Evolutionary conservation across 2,113 vertebrate species (phyloP), one percentile per base, ranked within the genome.

Genomic region (Nipponia nippon): DNA sequence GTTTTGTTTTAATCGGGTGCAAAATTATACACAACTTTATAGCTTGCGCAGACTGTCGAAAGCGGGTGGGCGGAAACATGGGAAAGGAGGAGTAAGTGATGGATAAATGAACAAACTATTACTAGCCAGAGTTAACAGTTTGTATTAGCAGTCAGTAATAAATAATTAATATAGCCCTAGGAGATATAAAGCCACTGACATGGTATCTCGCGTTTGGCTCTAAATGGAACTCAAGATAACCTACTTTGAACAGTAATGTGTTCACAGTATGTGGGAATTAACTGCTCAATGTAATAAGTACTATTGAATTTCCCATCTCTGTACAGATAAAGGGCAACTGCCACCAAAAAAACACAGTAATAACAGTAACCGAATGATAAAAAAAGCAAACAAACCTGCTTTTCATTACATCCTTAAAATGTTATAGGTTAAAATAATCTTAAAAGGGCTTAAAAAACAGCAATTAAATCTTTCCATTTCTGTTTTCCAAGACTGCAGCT

Each of bases 401-500:
- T 98, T 98, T 98, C 94, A 97, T 97, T 96, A 93, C 79, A 79
- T 96, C 88, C 95, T 98, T 97, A 97, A 98, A 98, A 96, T 96
- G 95, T 96, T 98, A 98, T 93, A 98, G 97, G 98, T 98, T 98
- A 98, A 98, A 97, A 98, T 97, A 97, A 98, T 97, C 95, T 97
- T 98, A 96, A 96, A 97, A 95, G 83, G 93, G 92, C 95, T 98
- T 98, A 95, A 97, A 97, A 98, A 98, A 63, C 93, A 97, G 97
- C 98, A 98, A 98, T 98, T 98, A 98, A 98, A 97, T 98, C 97
- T 98, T 98, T 97, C 98, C 96, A 98, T 98, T 98, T 98, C 98
- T 99, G 98, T 98, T 98, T 98, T 99, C 98, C 97, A 98, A 98
- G 98, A 98, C 97, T 97, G 96, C 97, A 98, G 97, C 97, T 98